Percentiles rank a stretch among this genome's conserved stretches.
Evolutionary conservation across 2,113 vertebrate species (phyloP).

Genomic region (Phaetusa simplex): DNA sequence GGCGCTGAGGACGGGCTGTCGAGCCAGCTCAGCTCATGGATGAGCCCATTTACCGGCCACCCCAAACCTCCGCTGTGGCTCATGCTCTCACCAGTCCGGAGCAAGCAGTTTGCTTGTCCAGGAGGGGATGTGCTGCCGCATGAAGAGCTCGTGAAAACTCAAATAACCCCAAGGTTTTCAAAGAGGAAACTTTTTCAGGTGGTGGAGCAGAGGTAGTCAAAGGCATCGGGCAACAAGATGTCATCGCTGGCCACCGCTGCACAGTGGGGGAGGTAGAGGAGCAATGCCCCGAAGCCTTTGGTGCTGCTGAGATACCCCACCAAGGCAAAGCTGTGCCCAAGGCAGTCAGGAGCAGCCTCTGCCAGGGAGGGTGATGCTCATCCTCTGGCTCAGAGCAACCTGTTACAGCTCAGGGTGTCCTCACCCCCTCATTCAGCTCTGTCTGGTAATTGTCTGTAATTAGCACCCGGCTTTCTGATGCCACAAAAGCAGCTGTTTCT

Average conservation of each 20-base stretch:
- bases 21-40: background rate
- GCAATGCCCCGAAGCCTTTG: background rate
- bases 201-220: background rate
- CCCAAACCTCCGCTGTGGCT: background rate
- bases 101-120: accelerated
- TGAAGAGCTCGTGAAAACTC: background rate
- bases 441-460: background rate
- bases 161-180: background rate
- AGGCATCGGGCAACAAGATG: background rate
- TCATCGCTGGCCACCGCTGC: background rate
- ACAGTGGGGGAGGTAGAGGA: accelerated
- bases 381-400: background rate
- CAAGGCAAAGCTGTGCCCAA: background rate
- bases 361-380: background rate
- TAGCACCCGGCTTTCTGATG: background rate
- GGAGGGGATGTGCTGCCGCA: background rate
- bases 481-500: background rate
- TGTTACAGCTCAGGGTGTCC: background rate
- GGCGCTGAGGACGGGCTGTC: background rate
- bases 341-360: background rate
- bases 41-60: background rate
- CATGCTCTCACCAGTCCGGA: background rate
- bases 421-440: background rate
- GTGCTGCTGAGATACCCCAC: background rate
- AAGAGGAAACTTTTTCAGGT: background rate